Conservation (phyloP, 2,797 vertebrate species). For the Falco naumanni region DNA sequence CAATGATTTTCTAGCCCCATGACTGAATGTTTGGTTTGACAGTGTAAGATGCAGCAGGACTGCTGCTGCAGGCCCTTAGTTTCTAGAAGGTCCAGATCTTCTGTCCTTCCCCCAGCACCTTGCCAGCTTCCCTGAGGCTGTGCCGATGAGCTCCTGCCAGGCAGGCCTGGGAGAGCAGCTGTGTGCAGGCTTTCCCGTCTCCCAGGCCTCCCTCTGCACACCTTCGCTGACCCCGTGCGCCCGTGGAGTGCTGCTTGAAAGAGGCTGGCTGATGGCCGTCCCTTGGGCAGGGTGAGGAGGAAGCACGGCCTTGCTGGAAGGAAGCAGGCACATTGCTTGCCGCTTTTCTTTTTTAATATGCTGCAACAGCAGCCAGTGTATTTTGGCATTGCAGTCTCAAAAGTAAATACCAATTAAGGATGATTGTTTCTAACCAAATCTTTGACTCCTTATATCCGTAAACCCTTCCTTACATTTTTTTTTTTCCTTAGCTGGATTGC, state of each 20-base stretch:
- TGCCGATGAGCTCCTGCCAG: neutral
- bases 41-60: neutral
- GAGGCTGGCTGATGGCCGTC: neutral
- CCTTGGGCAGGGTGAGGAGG: neutral
- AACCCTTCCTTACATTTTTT: neutral
- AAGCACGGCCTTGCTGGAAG: neutral
- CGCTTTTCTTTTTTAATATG: neutral
- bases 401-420: neutral
- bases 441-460: neutral
- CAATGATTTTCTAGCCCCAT: fast-evolving
- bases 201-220: neutral
- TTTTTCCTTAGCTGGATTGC: neutral
- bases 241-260: neutral
- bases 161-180: neutral
- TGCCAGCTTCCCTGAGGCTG: neutral
- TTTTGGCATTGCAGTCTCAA: neutral
- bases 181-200: neutral
- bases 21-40: neutral
- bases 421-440: neutral
- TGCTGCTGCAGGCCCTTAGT: neutral
- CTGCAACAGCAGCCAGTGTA: neutral
- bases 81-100: neutral
- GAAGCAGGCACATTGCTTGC: neutral
- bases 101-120: neutral
- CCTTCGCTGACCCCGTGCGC: fast-evolving